A percentile compares a stretch with the other conserved stretches of the same genome.
Conservation (phyloP, 2,797 vertebrate species). For the Apodemus agrarius region DNA sequence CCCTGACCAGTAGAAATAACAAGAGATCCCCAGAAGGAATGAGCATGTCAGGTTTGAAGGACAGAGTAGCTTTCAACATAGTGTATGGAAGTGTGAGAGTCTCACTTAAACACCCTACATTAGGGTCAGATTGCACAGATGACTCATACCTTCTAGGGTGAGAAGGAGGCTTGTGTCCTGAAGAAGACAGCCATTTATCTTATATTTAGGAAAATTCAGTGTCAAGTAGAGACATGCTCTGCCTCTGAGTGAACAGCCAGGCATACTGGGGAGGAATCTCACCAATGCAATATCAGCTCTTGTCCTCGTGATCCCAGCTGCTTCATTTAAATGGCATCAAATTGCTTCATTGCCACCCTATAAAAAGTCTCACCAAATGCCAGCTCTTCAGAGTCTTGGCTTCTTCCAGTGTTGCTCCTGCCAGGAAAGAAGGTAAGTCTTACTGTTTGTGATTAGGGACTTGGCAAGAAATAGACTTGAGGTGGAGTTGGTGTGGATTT, state of each 20-base stretch:
- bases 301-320: slow-evolving; percentile 29
- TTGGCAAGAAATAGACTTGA: background rate
- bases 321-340: slow-evolving; percentile 77
- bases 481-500: background rate
- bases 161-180: slow-evolving; percentile 19
- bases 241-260: slow-evolving; percentile 62
- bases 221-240: slow-evolving; percentile 66
- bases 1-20: background rate
- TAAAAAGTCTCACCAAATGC: slow-evolving; percentile 65
- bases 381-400: slow-evolving; percentile 61
- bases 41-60: background rate
- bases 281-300: slow-evolving; percentile 54
- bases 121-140: background rate
- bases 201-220: slow-evolving; percentile 17
- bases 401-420: slow-evolving; percentile 54
- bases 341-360: slow-evolving; percentile 76
- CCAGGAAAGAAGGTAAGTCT: slow-evolving; percentile 69
- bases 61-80: background rate
- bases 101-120: background rate
- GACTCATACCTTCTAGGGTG: slow-evolving; percentile 36
- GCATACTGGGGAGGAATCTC: slow-evolving; percentile 71
- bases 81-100: background rate
- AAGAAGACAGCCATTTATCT: slow-evolving; percentile 51
- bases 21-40: background rate
- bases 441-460: background rate